Conservation (phyloP, 37 sponge, comb jelly and placozoan species). For the Mnemiopsis leidyi region DNA sequence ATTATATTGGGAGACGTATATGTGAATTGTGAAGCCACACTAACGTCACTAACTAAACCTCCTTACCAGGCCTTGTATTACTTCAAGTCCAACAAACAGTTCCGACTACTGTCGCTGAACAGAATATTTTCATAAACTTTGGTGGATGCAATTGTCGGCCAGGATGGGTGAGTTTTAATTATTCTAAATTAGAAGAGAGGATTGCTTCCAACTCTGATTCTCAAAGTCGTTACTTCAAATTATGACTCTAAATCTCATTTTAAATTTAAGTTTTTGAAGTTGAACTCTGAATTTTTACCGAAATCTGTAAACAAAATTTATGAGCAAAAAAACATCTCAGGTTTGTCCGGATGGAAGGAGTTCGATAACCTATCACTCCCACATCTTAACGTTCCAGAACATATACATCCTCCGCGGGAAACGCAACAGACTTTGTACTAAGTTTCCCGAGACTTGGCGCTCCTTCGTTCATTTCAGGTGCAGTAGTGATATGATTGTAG, state of each 20-base stretch:
- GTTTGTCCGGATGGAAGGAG: background rate
- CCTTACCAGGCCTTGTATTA: background rate
- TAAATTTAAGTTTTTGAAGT: too few relatives aligned
- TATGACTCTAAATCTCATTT: background rate
- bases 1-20: too few relatives aligned
- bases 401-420: background rate
- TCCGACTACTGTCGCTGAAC: background rate
- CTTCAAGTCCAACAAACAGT: background rate
- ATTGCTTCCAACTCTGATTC: background rate
- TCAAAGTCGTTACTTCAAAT: background rate
- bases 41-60: too few relatives aligned
- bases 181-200: background rate
- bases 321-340: too few relatives aligned
- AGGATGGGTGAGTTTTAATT: background rate
- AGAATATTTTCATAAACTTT: background rate
- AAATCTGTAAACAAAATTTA: too few relatives aligned
- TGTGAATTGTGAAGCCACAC: too few relatives aligned
- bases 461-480: conserved; percentile 29
- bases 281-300: too few relatives aligned
- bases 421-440: background rate
- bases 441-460: background rate
- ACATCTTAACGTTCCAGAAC: background rate
- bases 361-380: background rate
- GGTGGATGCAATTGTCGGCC: background rate
- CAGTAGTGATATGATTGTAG: too few relatives aligned